A percentile compares a stretch with the other conserved stretches of the same genome.
Evolutionary conservation across 2,888 invertebrate species (phyloP).

Genomic region (Thymelicus acteon): DNA sequence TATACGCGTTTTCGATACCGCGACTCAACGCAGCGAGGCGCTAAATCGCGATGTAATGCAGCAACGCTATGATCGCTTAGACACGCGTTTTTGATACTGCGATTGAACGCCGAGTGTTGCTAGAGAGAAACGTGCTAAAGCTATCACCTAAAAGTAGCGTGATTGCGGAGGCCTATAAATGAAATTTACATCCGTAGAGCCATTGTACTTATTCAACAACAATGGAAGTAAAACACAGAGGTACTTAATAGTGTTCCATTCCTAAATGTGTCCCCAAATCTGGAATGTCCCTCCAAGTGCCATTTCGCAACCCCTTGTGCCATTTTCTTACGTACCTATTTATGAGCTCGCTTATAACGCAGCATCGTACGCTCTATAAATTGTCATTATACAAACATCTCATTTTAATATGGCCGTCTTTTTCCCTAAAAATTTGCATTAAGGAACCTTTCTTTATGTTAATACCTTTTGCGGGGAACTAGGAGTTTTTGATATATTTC

Average conservation of each 20-base stretch:
- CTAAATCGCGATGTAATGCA: too few species aligned
- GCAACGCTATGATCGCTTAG: too few species aligned
- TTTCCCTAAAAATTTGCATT: constrained; percentile 4
- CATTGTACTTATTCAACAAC: too few species aligned
- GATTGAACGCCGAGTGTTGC: too few species aligned
- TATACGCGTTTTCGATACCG: too few species aligned
- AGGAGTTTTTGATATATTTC: not conserved
- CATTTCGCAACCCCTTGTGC: constrained; percentile 17
- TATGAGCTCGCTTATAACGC: constrained; percentile 11
- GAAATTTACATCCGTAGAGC: too few species aligned
- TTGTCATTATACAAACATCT: constrained; percentile 22
- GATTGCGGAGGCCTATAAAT: too few species aligned
- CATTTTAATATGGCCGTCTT: constrained; percentile 17
- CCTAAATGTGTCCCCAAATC: constrained; percentile 13
- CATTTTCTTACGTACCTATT: constrained; percentile 18
- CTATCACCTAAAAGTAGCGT: too few species aligned
- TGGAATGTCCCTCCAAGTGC: constrained; percentile 14
- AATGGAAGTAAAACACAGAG: too few species aligned
- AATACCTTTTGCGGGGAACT: not conserved
- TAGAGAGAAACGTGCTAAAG: too few species aligned
- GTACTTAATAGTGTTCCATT: not conserved
- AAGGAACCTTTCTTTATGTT: not conserved
- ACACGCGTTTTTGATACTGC: too few species aligned
- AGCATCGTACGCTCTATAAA: constrained; percentile 20
- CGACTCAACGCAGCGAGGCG: too few species aligned